Evolutionary conservation across 2,113 vertebrate species (phyloP).

Genomic region (Tyto alba): DNA sequence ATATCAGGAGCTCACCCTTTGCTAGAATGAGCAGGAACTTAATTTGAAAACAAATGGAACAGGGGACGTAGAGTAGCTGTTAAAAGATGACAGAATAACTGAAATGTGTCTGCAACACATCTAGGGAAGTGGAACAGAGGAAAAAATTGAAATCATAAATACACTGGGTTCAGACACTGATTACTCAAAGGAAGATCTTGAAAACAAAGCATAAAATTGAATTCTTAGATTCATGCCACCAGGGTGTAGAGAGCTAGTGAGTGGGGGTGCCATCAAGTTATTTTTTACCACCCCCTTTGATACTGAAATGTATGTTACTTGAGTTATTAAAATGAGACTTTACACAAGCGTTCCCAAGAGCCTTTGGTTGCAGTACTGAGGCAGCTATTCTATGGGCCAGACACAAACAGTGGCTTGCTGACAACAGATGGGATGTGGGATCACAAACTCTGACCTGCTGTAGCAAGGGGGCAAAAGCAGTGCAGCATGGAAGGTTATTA

Average conservation of each 20-base stretch:
- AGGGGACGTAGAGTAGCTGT: neutral
- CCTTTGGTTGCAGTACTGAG: neutral
- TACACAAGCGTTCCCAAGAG: neutral
- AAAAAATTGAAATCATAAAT: conserved; percentile 1
- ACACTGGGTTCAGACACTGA: neutral
- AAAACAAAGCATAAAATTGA: neutral
- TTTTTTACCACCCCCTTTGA: neutral
- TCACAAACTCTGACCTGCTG: neutral
- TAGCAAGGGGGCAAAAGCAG: neutral
- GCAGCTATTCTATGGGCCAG: neutral
- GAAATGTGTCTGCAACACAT: neutral
- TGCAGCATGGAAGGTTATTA: neutral
- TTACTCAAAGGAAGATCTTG: neutral
- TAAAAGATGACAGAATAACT: conserved; percentile 23
- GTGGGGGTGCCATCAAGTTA: neutral
- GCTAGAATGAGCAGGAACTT: conserved; percentile 10
- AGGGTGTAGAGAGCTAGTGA: neutral
- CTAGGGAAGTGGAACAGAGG: neutral
- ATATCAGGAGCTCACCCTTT: neutral
- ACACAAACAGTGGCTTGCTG: neutral
- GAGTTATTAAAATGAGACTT: neutral
- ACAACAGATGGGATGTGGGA: neutral
- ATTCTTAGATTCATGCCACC: neutral
- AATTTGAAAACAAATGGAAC: conserved; percentile 38
- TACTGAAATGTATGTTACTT: neutral